These are phyloP conservation scores for Lycodopsis pacificus DNA, from an alignment of 2,797 vertebrate species.

Conservation along the genomic window DNA sequence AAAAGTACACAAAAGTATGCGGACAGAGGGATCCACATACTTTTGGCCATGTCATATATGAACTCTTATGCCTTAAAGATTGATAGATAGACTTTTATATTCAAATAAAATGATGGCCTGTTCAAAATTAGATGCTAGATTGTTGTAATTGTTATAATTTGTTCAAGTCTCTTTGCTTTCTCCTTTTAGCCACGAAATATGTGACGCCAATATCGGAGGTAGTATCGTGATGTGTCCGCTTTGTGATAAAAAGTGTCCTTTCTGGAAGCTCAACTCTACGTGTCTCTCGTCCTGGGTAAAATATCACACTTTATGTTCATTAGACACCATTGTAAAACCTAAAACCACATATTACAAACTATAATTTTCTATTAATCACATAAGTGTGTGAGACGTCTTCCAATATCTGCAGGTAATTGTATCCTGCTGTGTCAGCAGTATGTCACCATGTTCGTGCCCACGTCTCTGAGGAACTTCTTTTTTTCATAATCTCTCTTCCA, in stretches of 20 bases:
- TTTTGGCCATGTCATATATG: not conserved
- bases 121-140: not conserved
- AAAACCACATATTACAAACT: no score
- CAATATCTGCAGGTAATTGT: not conserved
- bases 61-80: not conserved
- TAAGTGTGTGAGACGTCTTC: not conserved
- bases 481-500: slow-evolving; percentile 72
- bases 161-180: not conserved
- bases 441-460: slow-evolving; percentile 34
- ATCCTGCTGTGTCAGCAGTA: slow-evolving; percentile 50
- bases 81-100: not conserved
- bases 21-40: slow-evolving; percentile 2
- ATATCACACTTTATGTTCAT: not conserved
- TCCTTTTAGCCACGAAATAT: slow-evolving; percentile 90
- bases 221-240: slow-evolving; percentile 96
- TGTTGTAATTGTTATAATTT: not conserved
- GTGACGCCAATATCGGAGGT: slow-evolving; percentile 88
- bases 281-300: slow-evolving; percentile 93
- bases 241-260: slow-evolving; percentile 92
- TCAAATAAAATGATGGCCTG: not conserved
- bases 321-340: not conserved
- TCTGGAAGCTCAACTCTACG: slow-evolving; percentile 94
- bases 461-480: slow-evolving; percentile 40
- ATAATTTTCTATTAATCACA: not conserved
- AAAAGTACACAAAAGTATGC: not conserved